phyloP scores from a whole-genome alignment of 1,140 invertebrate genomes.

The Camponotus pennsylvanicus region DNA sequence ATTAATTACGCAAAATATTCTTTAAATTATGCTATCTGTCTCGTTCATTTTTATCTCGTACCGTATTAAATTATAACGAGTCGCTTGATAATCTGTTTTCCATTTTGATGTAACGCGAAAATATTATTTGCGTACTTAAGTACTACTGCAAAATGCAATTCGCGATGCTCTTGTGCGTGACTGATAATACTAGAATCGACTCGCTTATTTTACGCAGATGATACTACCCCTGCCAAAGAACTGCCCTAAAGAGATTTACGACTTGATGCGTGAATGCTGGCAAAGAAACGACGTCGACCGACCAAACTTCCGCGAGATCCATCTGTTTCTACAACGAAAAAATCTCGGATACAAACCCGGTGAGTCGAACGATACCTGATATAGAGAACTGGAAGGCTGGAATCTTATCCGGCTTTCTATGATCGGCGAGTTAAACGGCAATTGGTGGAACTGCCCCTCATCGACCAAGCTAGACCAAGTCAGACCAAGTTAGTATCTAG shows the following conservation, averaged over 20 bases:
- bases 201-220: constrained; percentile 85
- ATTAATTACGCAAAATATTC: constrained; percentile 46
- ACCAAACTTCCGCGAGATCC: constrained; percentile 96
- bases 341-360: constrained; percentile 93
- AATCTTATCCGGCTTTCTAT: constrained; percentile 83
- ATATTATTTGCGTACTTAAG: neutral
- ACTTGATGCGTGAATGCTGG: constrained; percentile 98
- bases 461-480: constrained; percentile 75
- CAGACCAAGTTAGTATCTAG: constrained; percentile 76
- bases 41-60: constrained; percentile 4
- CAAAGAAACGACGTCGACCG: constrained; percentile 93
- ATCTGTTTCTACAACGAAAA: constrained; percentile 96
- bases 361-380: constrained; percentile 83
- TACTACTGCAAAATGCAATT: neutral
- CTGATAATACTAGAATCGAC: neutral
- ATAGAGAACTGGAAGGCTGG: constrained; percentile 83
- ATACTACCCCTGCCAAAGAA: constrained; percentile 92
- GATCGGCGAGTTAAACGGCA: constrained; percentile 84
- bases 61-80: constrained; percentile 20
- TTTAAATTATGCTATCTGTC: neutral
- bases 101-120: neutral
- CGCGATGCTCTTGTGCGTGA: neutral
- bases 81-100: constrained; percentile 9
- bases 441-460: constrained; percentile 82
- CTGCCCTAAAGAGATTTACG: constrained; percentile 96